Evolutionary conservation across 2,888 invertebrate genomes (phyloP), one percentile per base, ranked within the genome.

Genomic region (Tetrapedia diversipes): DNA sequence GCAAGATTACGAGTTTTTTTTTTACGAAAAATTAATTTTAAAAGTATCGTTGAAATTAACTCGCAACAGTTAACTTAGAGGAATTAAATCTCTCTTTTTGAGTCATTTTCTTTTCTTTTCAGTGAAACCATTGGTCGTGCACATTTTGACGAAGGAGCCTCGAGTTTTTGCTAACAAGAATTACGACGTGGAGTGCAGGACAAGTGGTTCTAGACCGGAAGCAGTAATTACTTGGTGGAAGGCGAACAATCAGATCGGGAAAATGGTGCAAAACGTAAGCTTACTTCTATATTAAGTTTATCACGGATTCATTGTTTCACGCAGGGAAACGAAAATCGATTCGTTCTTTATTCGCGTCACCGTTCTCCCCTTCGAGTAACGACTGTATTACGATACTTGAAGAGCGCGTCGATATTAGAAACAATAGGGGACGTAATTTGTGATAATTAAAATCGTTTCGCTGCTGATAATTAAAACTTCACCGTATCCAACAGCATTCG

Each of bases 181-280:
- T 80, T 97, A 97, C 92, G 96, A 97, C 88, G 95, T 98, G 76
- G 97, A 97, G 90, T 98, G 98, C 92, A 95, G 95, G 89, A 96
- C 97, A 71, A 95, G 95, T 0, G 98, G 98, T 67, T 97, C 97
- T 16, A 94, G 96, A 80, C 97, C 98, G 8, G 95, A 96, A 80
- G 97, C 97, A 3, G 93, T 95, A 71, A 96, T 98, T 89, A 96
- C 96, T 57, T 98, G 98, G 98, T 97, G 97, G 97, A 97, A 96
- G 91, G 96, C 95, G 86, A 96, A 95, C 90, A 94, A 95, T 86
- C 96, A 95, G 92, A 94, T 97, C 82, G 96, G 96, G 92, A 94
- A 95, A 90, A 93, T 95, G 91, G 95, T 96, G 69, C 96, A 96
- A 92, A 96, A 95, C 92, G 97, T 97, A 92, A 96, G 96, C 68